Evolutionary conservation across 1,140 invertebrate genomes (phyloP).

Genomic region (Lanistes nyassanus): DNA sequence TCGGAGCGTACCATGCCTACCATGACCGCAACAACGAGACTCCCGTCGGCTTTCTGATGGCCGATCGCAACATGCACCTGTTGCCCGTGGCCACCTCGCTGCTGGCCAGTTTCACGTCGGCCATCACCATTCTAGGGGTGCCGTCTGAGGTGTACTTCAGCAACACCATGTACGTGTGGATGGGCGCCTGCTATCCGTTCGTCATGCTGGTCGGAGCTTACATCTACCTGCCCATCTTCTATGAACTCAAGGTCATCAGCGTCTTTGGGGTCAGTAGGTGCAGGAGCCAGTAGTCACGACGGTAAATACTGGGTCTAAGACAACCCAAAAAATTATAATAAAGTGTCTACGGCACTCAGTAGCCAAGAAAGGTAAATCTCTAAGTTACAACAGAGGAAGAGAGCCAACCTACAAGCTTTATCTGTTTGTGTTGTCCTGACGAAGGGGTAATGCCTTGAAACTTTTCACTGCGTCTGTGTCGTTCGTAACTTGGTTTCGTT

Average conservation of each 20-base stretch:
- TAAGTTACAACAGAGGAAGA: too few species aligned
- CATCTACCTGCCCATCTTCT: constrained; percentile 58
- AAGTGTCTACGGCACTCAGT: too few species aligned
- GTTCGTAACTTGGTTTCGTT: too few species aligned
- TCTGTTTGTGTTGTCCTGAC: too few species aligned
- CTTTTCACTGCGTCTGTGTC: too few species aligned
- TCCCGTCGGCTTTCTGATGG: constrained; percentile 81
- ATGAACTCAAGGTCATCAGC: constrained; percentile 54
- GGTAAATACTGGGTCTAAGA: too few species aligned
- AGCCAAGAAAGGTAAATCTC: too few species aligned
- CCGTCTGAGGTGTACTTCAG: constrained; percentile 52
- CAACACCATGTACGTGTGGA: constrained; percentile 49
- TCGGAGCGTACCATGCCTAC: constrained; percentile 52
- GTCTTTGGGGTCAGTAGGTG: constrained; percentile 70
- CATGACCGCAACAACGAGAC: constrained; percentile 78
- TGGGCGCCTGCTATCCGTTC: constrained; percentile 67
- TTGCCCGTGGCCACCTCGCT: constrained; percentile 54
- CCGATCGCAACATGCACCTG: constrained; percentile 79
- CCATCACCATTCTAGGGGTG: constrained; percentile 83
- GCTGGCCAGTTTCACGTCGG: constrained; percentile 86
- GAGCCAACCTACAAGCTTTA: too few species aligned
- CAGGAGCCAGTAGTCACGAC: too few species aligned
- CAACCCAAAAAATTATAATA: too few species aligned
- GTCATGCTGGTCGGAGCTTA: constrained; percentile 70
- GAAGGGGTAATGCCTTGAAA: too few species aligned